phyloP scores from a whole-genome alignment of 2,797 vertebrate genomes.

The Ctenopoma kingsleyae region DNA sequence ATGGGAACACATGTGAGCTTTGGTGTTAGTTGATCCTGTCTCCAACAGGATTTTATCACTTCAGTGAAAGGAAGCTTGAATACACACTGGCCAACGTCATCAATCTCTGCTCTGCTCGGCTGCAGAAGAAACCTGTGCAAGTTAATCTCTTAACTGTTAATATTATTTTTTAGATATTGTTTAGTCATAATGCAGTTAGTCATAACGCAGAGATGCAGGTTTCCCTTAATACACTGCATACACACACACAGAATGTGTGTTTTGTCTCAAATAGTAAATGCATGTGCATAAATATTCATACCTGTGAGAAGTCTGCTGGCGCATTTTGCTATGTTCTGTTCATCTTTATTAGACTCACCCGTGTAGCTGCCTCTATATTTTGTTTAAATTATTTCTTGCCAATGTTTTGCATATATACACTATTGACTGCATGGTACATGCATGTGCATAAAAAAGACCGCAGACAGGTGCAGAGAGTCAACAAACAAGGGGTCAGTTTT shows the following conservation, averaged over 20 bases:
- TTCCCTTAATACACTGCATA: neutral
- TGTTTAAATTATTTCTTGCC: neutral
- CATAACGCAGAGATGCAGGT: neutral
- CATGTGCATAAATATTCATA: constrained; percentile 14
- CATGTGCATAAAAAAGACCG: constrained; percentile 17
- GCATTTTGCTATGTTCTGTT: neutral
- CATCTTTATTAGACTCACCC: constrained; percentile 1
- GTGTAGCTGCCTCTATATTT: neutral
- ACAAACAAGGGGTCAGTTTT: constrained; percentile 66
- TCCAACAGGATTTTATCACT: constrained; percentile 73
- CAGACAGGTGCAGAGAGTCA: constrained; percentile 68
- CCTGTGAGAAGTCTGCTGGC: neutral
- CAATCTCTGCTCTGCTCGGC: constrained; percentile 47
- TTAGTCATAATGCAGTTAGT: constrained; percentile 11
- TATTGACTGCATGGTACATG: constrained; percentile 6
- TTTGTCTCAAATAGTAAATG: neutral
- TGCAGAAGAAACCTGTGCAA: constrained; percentile 15
- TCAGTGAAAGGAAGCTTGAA: constrained; percentile 70
- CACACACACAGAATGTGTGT: neutral
- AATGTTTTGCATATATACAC: neutral
- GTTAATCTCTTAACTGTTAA: constrained; percentile 5
- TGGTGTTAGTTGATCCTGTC: constrained; percentile 56
- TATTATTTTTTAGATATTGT: constrained; percentile 13
- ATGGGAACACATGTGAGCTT: constrained; percentile 52
- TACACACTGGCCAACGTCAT: constrained; percentile 57